phyloP scores from a whole-genome alignment of 2,113 vertebrate species.

The Beaufortia kweichowensis region DNA sequence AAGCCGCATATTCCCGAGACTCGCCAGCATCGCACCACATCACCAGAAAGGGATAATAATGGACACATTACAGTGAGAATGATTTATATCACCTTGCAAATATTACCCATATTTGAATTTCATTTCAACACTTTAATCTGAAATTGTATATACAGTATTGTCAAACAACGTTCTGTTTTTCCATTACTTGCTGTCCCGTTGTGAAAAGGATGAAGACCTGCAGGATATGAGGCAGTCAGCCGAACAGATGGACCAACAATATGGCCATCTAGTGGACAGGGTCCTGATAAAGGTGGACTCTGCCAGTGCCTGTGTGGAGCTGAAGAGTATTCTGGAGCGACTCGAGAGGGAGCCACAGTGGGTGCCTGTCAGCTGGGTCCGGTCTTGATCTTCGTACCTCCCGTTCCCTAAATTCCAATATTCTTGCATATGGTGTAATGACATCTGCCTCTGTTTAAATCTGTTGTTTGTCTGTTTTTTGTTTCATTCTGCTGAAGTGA shows the following conservation, averaged over 20 bases:
- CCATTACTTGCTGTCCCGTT: not conserved
- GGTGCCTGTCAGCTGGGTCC: constrained; percentile 88
- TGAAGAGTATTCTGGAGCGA: constrained; percentile 79
- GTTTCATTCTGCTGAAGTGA: not conserved
- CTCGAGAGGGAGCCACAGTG: constrained; percentile 82
- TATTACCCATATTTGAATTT: not conserved
- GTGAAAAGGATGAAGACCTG: constrained; percentile 82
- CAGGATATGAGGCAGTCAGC: constrained; percentile 85
- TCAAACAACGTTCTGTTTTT: not conserved
- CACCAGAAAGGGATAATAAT: constrained; percentile 71
- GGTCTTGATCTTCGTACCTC: constrained; percentile 62
- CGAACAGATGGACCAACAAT: constrained; percentile 81
- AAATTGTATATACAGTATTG: not conserved
- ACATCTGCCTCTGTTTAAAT: constrained; percentile 16
- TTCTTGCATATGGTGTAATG: not conserved
- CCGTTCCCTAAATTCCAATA: not conserved
- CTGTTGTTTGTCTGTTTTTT: not conserved
- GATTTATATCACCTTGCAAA: not conserved
- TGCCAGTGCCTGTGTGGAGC: constrained; percentile 77
- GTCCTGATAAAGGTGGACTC: constrained; percentile 85
- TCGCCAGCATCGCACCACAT: constrained; percentile 68
- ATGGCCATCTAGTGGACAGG: constrained; percentile 85
- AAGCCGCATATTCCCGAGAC: constrained; percentile 78
- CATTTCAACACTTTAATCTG: not conserved
- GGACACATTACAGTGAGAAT: constrained; percentile 65